A percentile compares a stretch with the other conserved stretches of the same genome.
These are phyloP conservation scores for Lepas anatifera DNA, from an alignment of 2,888 invertebrate species.

Conservation along the genomic window DNA sequence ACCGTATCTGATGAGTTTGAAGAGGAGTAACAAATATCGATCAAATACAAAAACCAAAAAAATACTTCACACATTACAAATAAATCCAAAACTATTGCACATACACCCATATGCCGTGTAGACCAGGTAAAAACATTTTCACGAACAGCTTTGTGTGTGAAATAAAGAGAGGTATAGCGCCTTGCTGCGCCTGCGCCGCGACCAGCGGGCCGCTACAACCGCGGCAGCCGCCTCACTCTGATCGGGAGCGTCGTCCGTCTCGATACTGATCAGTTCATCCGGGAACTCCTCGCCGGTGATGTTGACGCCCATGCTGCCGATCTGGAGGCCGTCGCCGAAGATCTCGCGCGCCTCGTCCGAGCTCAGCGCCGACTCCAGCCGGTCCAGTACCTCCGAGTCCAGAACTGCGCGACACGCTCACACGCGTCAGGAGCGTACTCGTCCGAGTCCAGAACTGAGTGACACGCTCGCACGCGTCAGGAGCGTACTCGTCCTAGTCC, in stretches of 20 bases:
- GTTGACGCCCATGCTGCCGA: conserved; percentile 34
- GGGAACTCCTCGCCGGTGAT: background rate
- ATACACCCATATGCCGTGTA: too few species aligned
- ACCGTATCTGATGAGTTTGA: too few species aligned
- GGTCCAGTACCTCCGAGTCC: conserved; percentile 41
- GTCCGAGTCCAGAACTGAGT: background rate
- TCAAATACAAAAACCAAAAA: too few species aligned
- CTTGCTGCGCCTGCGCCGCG: too few species aligned
- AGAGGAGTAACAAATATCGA: too few species aligned
- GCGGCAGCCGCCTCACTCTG: too few species aligned
- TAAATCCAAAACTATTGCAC: too few species aligned
- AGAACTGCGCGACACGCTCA: conserved; percentile 24
- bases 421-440: background rate
- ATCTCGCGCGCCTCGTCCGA: conserved; percentile 40
- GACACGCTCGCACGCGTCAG: background rate
- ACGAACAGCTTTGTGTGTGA: too few species aligned
- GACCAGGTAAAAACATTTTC: too few species aligned
- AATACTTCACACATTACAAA: too few species aligned
- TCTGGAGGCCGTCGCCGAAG: conserved; percentile 32
- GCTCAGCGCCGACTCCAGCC: conserved; percentile 40
- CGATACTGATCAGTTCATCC: background rate
- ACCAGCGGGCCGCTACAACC: too few species aligned
- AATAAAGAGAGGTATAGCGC: too few species aligned
- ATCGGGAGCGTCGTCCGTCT: background rate
- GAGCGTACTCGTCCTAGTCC: background rate